Conservation (phyloP, 2,113 vertebrate species). For the Coryphaenoides rupestris region DNA sequence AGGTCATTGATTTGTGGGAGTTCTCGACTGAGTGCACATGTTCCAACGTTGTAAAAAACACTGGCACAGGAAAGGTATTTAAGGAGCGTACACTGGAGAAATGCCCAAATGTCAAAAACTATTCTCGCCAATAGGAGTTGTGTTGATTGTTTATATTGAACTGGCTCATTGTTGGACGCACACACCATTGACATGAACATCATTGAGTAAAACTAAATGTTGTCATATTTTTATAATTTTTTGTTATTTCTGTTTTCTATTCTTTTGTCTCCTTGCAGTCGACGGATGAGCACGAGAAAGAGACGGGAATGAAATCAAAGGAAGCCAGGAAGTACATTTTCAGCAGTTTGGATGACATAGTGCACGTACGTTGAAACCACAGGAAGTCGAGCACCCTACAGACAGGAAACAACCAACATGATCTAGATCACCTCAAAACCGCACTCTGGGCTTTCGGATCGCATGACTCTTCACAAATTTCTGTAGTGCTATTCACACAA, state of each 20-base stretch:
- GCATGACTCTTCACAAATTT: too few species aligned
- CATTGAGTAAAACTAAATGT: too few species aligned
- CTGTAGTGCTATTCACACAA: too few species aligned
- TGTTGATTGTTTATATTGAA: background rate
- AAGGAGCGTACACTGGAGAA: too few species aligned
- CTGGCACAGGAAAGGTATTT: too few species aligned
- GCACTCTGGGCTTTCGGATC: too few species aligned
- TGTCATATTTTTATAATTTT: background rate
- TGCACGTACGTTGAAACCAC: constrained; percentile 82
- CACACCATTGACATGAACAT: too few species aligned
- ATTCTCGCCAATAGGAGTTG: too few species aligned
- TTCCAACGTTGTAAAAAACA: too few species aligned
- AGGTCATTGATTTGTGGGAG: too few species aligned
- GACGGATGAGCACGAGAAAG: constrained; percentile 93
- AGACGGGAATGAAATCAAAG: constrained; percentile 99
- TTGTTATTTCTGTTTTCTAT: background rate
- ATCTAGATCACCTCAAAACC: constrained; percentile 5
- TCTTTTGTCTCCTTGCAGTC: constrained; percentile 73
- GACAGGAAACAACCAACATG: too few species aligned
- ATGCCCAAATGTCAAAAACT: background rate
- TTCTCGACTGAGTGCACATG: too few species aligned
- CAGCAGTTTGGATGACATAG: constrained; percentile 98
- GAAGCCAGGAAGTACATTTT: constrained; percentile 99
- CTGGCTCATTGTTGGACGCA: background rate
- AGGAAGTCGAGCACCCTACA: background rate